These are phyloP conservation scores for Boleophthalmus pectinirostris DNA, from an alignment of 2,113 vertebrate genomes.

Conservation along the genomic window DNA sequence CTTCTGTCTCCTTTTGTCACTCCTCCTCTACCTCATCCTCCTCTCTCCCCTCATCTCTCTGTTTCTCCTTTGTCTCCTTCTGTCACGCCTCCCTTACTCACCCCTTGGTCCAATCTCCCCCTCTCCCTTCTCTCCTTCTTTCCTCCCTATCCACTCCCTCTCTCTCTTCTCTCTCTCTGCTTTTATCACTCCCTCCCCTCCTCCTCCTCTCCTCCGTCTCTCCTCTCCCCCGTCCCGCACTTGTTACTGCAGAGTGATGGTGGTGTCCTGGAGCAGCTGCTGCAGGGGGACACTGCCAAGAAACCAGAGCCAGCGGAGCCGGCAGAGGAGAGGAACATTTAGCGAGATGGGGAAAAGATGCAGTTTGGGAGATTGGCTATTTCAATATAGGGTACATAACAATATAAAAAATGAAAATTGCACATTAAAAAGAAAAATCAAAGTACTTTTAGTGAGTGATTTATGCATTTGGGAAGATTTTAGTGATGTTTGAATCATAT, in stretches of 20 bases:
- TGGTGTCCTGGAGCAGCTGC: conserved; percentile 68
- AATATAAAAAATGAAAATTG: too few species aligned
- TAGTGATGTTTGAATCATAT: too few species aligned
- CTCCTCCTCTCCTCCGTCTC: too few species aligned
- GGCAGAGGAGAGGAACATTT: conserved; percentile 10
- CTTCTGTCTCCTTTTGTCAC: conserved; percentile 27
- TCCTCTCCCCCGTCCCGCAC: conserved; percentile 56
- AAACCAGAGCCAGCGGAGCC: conserved; percentile 23
- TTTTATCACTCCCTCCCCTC: too few species aligned
- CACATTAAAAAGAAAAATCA: too few species aligned
- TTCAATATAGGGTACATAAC: not conserved
- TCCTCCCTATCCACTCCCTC: conserved; percentile 47
- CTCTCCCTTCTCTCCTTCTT: too few species aligned
- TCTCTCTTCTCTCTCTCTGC: too few species aligned
- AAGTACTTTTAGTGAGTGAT: too few species aligned
- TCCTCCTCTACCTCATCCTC: not conserved
- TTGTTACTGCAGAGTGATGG: conserved; percentile 70
- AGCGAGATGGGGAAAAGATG: not conserved
- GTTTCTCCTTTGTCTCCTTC: too few species aligned
- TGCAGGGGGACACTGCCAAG: conserved; percentile 52
- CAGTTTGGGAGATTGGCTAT: not conserved
- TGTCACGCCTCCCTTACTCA: conserved; percentile 1
- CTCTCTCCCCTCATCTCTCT: too few species aligned
- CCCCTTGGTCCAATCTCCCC: too few species aligned
- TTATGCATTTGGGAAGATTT: too few species aligned